Percentiles rank a stretch among this genome's conserved stretches.
These are phyloP conservation scores for Zootoca vivipara DNA, from an alignment of 2,113 vertebrate species.

Conservation along the genomic window DNA sequence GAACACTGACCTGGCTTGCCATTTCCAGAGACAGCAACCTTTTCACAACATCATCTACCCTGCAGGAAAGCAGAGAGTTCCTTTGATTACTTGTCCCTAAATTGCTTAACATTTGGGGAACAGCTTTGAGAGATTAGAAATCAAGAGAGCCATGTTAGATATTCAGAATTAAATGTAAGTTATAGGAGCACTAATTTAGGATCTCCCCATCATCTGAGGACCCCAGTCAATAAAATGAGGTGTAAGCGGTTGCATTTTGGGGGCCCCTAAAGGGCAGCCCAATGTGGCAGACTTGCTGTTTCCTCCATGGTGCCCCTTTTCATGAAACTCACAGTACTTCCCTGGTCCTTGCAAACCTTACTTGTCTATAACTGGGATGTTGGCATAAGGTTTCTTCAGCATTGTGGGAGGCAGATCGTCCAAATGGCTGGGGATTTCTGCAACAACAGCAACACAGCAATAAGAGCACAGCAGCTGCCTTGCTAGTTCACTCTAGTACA, in stretches of 20 bases:
- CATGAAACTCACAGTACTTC: background rate
- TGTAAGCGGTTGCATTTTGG: background rate
- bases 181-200: background rate
- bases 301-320: background rate
- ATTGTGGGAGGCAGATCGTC: slow-evolving; percentile 82
- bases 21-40: slow-evolving; percentile 91
- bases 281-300: background rate
- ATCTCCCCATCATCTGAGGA: background rate
- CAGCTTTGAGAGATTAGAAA: background rate
- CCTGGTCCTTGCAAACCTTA: slow-evolving; percentile 45
- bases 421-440: slow-evolving; percentile 82
- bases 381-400: slow-evolving; percentile 84
- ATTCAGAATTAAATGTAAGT: background rate
- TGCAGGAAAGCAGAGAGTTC: slow-evolving; percentile 57
- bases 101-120: background rate
- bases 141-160: background rate
- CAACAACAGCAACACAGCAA: slow-evolving; percentile 8
- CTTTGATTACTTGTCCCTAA: background rate
- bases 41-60: slow-evolving; percentile 88
- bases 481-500: background rate
- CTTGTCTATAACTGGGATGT: slow-evolving; percentile 80
- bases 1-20: slow-evolving; percentile 84
- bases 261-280: background rate
- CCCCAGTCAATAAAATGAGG: background rate
- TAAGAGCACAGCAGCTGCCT: background rate